phyloP scores from a whole-genome alignment of 2,888 invertebrate genomes.

The Thelaira solivaga region DNA sequence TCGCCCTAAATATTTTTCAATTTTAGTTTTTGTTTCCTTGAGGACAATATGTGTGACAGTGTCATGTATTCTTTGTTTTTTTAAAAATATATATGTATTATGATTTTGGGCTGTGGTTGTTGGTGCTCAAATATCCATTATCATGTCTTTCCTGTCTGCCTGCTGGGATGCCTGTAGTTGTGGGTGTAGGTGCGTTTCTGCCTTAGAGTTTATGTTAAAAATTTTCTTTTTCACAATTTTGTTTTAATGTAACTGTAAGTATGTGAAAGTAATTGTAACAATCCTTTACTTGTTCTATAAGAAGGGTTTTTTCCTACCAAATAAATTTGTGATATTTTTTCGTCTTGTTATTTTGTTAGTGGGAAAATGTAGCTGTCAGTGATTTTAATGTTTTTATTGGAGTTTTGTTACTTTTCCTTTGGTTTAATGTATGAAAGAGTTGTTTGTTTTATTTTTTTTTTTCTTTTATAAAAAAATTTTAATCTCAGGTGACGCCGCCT shows the following conservation, averaged over 20 bases:
- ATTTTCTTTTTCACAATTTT: constrained; percentile 13
- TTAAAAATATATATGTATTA: too few species aligned
- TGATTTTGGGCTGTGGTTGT: too few species aligned
- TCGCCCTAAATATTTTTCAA: too few species aligned
- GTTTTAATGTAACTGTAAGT: neutral
- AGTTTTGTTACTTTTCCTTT: constrained; percentile 66
- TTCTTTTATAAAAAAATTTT: constrained; percentile 67
- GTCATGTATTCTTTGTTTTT: too few species aligned
- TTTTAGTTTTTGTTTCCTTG: too few species aligned
- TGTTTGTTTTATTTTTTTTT: constrained; percentile 56
- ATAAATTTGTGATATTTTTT: constrained; percentile 27
- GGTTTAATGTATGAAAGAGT: constrained; percentile 62
- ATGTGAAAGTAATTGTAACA: constrained; percentile 55
- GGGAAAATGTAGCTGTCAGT: constrained; percentile 58
- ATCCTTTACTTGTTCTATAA: constrained; percentile 54
- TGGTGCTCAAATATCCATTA: too few species aligned
- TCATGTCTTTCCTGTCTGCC: too few species aligned
- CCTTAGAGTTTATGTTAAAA: constrained; percentile 5
- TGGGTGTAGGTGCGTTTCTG: too few species aligned
- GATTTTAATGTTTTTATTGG: constrained; percentile 73
- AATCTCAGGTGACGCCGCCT: constrained; percentile 77
- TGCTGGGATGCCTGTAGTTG: too few species aligned
- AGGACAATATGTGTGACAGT: too few species aligned
- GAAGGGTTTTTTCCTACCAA: constrained; percentile 1
- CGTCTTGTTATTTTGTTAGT: constrained; percentile 23